A percentile compares a stretch with the other conserved stretches of the same genome.
These are phyloP conservation scores for Spinibarbus caldwelli DNA, from an alignment of 2,797 vertebrate genomes.

Conservation along the genomic window DNA sequence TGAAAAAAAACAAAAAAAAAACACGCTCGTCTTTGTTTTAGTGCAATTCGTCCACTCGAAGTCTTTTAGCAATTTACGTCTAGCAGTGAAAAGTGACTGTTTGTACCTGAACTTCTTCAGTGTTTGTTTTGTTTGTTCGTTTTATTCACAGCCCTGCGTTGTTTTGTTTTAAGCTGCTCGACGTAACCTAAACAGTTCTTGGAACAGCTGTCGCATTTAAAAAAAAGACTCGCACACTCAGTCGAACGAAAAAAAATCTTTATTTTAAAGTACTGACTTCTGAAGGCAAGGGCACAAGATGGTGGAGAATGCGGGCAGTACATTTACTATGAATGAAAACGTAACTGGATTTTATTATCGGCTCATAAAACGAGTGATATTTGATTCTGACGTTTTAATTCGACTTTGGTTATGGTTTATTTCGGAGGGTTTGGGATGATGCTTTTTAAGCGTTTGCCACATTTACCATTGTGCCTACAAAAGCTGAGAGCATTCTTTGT, in stretches of 20 bases:
- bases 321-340: background rate
- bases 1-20: conserved; percentile 68
- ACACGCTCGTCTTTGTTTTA: background rate
- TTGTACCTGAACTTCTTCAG: background rate
- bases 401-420: background rate
- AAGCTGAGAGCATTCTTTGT: conserved; percentile 32
- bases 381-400: conserved; percentile 40
- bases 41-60: conserved; percentile 41
- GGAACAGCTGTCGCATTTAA: background rate
- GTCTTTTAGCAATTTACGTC: conserved; percentile 18
- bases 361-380: background rate
- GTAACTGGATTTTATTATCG: conserved; percentile 6
- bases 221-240: background rate
- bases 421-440: conserved; percentile 16
- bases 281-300: background rate
- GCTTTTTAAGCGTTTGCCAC: conserved; percentile 50
- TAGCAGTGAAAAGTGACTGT: conserved; percentile 23
- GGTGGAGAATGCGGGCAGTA: conserved; percentile 4
- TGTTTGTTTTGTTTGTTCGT: conserved; percentile 13
- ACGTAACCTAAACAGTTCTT: conserved; percentile 1
- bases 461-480: conserved; percentile 63
- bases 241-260: background rate
- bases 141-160: conserved; percentile 6
- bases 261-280: background rate
- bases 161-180: background rate